phyloP scores from a whole-genome alignment of 2,113 vertebrate species.

The Craseonycteris thonglongyai region DNA sequence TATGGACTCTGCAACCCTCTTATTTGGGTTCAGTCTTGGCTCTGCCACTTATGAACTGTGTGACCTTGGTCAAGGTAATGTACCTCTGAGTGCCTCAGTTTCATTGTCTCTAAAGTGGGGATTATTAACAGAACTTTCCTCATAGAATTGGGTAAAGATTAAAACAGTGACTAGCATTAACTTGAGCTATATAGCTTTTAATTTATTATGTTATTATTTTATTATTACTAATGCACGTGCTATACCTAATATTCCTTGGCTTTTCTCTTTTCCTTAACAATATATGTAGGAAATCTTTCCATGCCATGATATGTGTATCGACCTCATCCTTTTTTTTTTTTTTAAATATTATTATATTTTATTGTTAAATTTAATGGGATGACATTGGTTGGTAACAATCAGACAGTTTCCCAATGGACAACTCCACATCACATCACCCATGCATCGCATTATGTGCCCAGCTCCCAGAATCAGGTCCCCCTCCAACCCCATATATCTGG shows the following conservation, averaged over 20 bases:
- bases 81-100: background rate
- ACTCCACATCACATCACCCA: too few species aligned
- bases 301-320: background rate
- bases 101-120: background rate
- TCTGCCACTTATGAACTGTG: background rate
- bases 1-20: background rate
- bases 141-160: background rate
- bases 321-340: too few species aligned
- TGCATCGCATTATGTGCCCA: too few species aligned
- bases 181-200: background rate
- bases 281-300: background rate
- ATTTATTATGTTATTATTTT: background rate
- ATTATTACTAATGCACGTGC: background rate
- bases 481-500: too few species aligned
- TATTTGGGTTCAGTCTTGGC: background rate
- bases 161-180: background rate
- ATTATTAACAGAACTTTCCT: background rate
- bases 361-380: too few species aligned
- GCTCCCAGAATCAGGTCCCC: too few species aligned
- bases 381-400: too few species aligned
- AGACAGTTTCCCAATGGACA: too few species aligned
- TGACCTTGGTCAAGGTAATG: background rate
- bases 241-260: background rate
- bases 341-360: too few species aligned
- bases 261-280: background rate